Conservation (phyloP, 2,113 vertebrate species). For the Cinclus mexicanus region DNA sequence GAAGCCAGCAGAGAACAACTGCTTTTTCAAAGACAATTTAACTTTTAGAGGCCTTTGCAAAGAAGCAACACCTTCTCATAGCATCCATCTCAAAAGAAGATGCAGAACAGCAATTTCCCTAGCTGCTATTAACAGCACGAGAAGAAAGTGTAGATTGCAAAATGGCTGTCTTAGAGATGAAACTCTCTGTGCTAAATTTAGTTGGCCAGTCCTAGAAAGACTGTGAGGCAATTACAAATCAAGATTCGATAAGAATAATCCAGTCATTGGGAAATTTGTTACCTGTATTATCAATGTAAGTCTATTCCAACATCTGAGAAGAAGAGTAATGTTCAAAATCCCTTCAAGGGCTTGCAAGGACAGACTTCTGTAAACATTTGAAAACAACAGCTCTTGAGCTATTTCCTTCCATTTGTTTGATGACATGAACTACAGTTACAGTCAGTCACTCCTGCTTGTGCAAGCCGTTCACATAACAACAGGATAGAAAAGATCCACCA, state of each 20-base stretch:
- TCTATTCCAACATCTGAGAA: background rate
- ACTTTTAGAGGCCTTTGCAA: background rate
- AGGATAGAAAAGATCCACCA: background rate
- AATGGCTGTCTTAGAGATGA: background rate
- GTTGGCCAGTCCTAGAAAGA: background rate
- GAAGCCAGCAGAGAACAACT: background rate
- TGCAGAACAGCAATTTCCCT: background rate
- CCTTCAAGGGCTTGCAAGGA: background rate
- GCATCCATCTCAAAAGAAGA: background rate
- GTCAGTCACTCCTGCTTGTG: background rate
- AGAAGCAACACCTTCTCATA: background rate
- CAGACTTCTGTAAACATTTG: background rate
- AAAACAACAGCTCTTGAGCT: background rate
- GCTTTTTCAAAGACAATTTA: background rate
- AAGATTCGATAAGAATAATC: background rate
- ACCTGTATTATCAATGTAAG: background rate
- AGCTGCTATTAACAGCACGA: background rate
- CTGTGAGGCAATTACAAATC: background rate
- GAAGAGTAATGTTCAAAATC: background rate
- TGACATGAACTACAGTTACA: background rate
- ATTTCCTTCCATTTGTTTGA: constrained; percentile 3
- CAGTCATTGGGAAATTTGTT: background rate
- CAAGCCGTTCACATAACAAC: background rate
- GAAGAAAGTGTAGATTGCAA: background rate
- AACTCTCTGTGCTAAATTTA: background rate